Percentiles rank a stretch among this genome's conserved stretches.
Conservation (phyloP, 2,888 invertebrate genomes). For the Odontothrips loti region DNA sequence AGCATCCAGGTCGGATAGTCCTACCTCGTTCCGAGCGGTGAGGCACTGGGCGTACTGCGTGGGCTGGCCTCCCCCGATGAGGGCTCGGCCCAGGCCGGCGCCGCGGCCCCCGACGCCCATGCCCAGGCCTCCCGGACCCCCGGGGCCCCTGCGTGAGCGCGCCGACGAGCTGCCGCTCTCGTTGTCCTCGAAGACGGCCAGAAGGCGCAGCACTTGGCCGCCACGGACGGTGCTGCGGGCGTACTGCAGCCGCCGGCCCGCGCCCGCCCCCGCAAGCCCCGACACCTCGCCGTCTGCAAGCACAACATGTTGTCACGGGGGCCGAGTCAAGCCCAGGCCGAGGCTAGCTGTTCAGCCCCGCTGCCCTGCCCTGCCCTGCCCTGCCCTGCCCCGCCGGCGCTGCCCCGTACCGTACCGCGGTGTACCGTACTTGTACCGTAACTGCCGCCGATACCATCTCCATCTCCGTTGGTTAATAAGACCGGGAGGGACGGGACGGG, state of each 20-base stretch:
- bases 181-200: slow-evolving; percentile 53
- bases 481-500: too few relatives aligned
- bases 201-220: slow-evolving; percentile 51
- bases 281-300: not conserved
- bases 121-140: not conserved
- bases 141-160: not conserved
- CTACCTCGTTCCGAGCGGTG: slow-evolving; percentile 48
- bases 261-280: slow-evolving; percentile 31
- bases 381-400: not conserved
- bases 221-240: slow-evolving; percentile 50
- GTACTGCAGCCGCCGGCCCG: slow-evolving; percentile 45
- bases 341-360: not conserved
- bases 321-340: not conserved
- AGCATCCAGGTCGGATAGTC: not conserved
- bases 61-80: slow-evolving; percentile 40
- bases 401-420: not conserved
- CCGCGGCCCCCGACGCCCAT: not conserved
- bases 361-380: not conserved
- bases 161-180: slow-evolving; percentile 10
- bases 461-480: not conserved
- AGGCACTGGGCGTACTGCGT: slow-evolving; percentile 53
- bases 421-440: not conserved
- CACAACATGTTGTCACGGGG: not conserved
- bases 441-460: not conserved
- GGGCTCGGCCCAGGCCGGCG: not conserved